Evolutionary conservation across 1,140 invertebrate species (phyloP).

Genomic region (Sycobia sp.): DNA sequence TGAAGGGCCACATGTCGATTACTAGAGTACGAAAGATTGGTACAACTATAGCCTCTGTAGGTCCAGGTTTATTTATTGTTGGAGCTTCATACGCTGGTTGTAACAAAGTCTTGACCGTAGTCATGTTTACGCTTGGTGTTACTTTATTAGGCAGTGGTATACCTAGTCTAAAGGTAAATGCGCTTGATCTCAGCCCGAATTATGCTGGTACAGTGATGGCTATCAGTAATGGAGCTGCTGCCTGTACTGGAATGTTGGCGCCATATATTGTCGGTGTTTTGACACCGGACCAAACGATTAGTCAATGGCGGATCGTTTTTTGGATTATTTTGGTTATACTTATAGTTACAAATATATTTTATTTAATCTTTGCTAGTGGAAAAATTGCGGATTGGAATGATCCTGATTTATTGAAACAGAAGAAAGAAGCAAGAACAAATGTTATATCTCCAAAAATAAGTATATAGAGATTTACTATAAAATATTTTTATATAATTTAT

Average conservation of each 20-base stretch:
- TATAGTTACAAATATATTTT: conserved; percentile 74
- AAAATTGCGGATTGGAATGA: conserved; percentile 76
- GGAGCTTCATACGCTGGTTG: conserved; percentile 82
- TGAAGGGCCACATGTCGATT: conserved; percentile 64
- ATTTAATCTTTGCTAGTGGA: conserved; percentile 72
- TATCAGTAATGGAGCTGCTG: conserved; percentile 82
- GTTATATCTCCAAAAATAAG: not conserved
- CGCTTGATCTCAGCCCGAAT: conserved; percentile 82
- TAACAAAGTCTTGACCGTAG: conserved; percentile 67
- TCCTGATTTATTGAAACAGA: conserved; percentile 41
- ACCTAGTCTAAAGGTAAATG: conserved; percentile 74
- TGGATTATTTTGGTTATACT: conserved; percentile 80
- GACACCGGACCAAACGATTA: conserved; percentile 71
- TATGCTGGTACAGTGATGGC: conserved; percentile 84
- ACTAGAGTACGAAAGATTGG: conserved; percentile 74
- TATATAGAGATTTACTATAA: no score
- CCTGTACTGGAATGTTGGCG: conserved; percentile 78
- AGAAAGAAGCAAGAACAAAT: conserved; percentile 24
- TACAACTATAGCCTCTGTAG: conserved; percentile 74
- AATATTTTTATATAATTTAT: no score
- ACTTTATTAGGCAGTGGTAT: conserved; percentile 74
- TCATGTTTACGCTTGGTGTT: conserved; percentile 73
- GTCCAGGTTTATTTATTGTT: conserved; percentile 78
- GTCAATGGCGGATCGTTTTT: conserved; percentile 82
- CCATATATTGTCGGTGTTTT: conserved; percentile 79